Conservation (phyloP, 2,113 vertebrate genomes). For the Pan troglodytes region NHGRI_mPanTro3-v2.1_pri NC_072414.2:55627501-55628000, state of each 20-base stretch:
- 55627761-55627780: conserved; percentile 89
- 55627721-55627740: conserved; percentile 91
- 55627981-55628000: not conserved
- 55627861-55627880: conserved; percentile 90
- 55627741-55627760: conserved; percentile 88
- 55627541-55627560: conserved; percentile 12
- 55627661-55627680: not conserved
- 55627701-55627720: conserved; percentile 88
- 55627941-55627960: not conserved
- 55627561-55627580: not conserved
- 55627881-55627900: conserved; percentile 86
- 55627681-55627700: not conserved
- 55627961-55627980: conserved; percentile 2
- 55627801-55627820: conserved; percentile 91
- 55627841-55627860: conserved; percentile 91
- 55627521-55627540: conserved; percentile 22
- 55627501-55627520: no score
- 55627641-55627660: conserved; percentile 4
- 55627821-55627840: conserved; percentile 90
- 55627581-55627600: not conserved
- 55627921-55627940: not conserved
- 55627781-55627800: conserved; percentile 91
- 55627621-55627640: not conserved
- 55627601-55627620: not conserved
- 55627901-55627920: conserved; percentile 39